Conservation (phyloP, 2,797 vertebrate species). For the Neosalanx taihuensis region DNA sequence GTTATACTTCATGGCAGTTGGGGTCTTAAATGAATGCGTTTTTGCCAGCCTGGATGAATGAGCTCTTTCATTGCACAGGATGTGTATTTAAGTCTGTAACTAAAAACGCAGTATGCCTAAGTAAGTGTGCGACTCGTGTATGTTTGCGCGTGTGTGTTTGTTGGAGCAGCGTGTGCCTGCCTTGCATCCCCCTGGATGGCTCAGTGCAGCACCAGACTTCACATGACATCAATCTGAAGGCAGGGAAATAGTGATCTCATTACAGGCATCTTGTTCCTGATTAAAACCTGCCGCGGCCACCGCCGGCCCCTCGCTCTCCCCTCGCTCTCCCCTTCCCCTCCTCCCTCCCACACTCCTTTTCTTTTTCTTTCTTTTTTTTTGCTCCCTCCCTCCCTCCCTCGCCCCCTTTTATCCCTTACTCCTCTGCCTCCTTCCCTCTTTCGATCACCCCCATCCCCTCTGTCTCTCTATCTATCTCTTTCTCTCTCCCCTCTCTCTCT, state of each 20-base stretch:
- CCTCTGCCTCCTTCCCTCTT: background rate
- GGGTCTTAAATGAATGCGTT: slow-evolving; percentile 46
- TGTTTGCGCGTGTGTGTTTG: slow-evolving; percentile 11
- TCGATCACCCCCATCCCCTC: background rate
- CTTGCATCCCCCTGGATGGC: slow-evolving; percentile 54
- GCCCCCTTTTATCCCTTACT: background rate
- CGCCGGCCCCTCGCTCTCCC: slow-evolving; percentile 10
- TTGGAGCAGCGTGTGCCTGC: slow-evolving; percentile 35
- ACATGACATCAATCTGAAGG: slow-evolving; percentile 76
- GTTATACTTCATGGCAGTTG: slow-evolving; percentile 72
- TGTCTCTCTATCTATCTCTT: background rate
- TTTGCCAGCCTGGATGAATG: slow-evolving; percentile 75
- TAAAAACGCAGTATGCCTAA: slow-evolving; percentile 56
- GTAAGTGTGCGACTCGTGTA: slow-evolving; percentile 19
- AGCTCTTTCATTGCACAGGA: slow-evolving; percentile 73
- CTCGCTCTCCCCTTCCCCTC: slow-evolving; percentile 24
- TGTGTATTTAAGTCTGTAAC: slow-evolving; percentile 73
- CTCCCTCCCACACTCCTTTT: slow-evolving; percentile 26
- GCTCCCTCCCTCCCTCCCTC: background rate
- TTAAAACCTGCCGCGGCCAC: slow-evolving; percentile 71
- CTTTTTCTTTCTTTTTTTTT: background rate
- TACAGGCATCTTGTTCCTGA: slow-evolving; percentile 75
- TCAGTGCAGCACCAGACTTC: slow-evolving; percentile 64
- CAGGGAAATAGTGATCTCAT: slow-evolving; percentile 79
- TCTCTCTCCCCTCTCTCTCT: slow-evolving; percentile 26